Evolutionary conservation across 2,888 invertebrate genomes (phyloP).

Genomic region (Odontomyia ornata): DNA sequence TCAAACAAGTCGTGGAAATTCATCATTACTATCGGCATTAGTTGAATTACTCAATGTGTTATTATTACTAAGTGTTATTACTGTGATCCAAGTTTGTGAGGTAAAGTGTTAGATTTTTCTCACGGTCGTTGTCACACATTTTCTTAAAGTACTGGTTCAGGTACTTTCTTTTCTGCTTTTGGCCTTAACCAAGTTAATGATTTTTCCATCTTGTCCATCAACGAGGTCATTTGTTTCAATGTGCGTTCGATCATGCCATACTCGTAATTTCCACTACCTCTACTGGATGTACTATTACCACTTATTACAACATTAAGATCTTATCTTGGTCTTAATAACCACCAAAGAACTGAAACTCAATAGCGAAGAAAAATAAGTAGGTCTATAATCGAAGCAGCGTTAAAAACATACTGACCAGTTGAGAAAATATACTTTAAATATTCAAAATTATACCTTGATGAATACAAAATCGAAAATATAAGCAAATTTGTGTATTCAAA

Average conservation of each 20-base stretch:
- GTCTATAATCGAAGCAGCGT: too few relatives aligned
- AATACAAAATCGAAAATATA: too few relatives aligned
- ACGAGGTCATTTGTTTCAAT: slow-evolving; percentile 77
- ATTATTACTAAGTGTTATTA: slow-evolving; percentile 58
- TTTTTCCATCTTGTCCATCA: slow-evolving; percentile 98
- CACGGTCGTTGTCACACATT: slow-evolving; percentile 64
- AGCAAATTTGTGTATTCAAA: too few relatives aligned
- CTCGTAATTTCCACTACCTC: slow-evolving; percentile 76
- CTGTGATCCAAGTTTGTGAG: slow-evolving; percentile 67
- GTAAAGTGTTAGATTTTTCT: slow-evolving; percentile 78
- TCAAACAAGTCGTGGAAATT: slow-evolving; percentile 86
- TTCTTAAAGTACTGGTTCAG: slow-evolving; percentile 62
- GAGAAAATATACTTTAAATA: too few relatives aligned
- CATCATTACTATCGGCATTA: slow-evolving; percentile 65
- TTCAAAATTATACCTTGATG: too few relatives aligned
- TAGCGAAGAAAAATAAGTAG: too few relatives aligned
- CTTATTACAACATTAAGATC: too few relatives aligned
- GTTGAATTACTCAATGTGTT: slow-evolving; percentile 60
- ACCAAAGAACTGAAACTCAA: too few relatives aligned
- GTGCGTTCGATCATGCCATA: slow-evolving; percentile 71
- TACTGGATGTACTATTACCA: slow-evolving; percentile 78
- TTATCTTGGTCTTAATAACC: too few relatives aligned
- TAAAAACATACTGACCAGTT: too few relatives aligned
- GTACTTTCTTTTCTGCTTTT: slow-evolving; percentile 70
- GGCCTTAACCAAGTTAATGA: slow-evolving; percentile 89